Percentiles rank a stretch among this genome's conserved stretches.
phyloP scores from a whole-genome alignment of 2,113 vertebrate species.

The Syrmaticus mikado region DNA sequence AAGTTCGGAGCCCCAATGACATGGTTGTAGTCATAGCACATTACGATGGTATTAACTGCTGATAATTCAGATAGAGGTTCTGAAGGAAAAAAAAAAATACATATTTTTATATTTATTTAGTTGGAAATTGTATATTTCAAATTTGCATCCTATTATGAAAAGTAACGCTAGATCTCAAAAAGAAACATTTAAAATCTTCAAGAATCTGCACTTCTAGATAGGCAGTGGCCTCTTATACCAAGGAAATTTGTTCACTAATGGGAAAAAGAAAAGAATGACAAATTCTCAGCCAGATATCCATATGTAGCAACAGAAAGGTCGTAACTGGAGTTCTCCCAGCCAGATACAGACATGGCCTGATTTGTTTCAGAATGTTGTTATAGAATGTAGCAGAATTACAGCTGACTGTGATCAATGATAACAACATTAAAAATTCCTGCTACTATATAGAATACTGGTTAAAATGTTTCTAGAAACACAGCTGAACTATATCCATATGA shows the following conservation, averaged over 20 bases:
- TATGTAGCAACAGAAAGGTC: neutral
- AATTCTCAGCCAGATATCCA: neutral
- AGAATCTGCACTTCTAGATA: neutral
- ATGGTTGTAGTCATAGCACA: neutral
- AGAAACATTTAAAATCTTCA: neutral
- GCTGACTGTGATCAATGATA: rapidly evolving
- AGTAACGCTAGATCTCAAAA: neutral
- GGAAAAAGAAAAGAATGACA: neutral
- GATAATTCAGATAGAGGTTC: neutral
- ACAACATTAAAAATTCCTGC: neutral
- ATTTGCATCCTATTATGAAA: neutral
- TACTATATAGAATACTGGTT: neutral
- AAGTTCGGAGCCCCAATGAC: neutral
- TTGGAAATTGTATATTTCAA: neutral
- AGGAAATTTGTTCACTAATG: neutral
- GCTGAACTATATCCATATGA: neutral
- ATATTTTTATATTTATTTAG: neutral
- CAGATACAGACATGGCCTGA: neutral
- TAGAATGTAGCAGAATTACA: neutral
- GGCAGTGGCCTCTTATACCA: neutral
- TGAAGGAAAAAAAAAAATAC: neutral
- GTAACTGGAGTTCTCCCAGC: neutral
- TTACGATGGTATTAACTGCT: neutral
- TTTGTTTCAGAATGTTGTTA: neutral
- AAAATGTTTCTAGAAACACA: neutral